Conservation (phyloP, 92 coral and sea anemone genomes). For the Phenganax stokvisi region DNA sequence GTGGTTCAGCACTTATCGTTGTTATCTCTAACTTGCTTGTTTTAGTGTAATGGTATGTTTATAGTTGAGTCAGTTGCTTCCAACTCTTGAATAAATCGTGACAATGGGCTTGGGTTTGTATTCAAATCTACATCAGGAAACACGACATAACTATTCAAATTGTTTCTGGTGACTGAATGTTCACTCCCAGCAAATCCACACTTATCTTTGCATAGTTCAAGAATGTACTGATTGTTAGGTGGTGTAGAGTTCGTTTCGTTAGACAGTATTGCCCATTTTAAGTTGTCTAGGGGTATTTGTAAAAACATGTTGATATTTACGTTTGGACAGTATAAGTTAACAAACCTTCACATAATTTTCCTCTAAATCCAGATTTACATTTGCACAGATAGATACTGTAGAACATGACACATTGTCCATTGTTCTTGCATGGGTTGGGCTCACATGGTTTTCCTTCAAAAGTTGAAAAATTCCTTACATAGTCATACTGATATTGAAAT, state of each 20-base stretch:
- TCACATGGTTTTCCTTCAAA: conserved; percentile 76
- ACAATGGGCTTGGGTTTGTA: not conserved
- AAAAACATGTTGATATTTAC: not conserved
- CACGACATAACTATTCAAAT: not conserved
- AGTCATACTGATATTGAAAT: not conserved
- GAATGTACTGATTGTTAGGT: not conserved
- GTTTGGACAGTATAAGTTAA: not conserved
- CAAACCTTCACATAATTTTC: conserved; percentile 82
- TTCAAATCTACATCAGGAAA: not conserved
- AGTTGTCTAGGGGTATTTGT: not conserved
- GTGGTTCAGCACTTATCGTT: not conserved
- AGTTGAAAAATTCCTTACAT: not conserved
- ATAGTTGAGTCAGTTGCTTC: not conserved
- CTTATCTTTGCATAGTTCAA: not conserved
- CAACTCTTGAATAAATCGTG: not conserved
- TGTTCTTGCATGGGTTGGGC: conserved; percentile 86
- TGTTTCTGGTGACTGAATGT: conserved; percentile 6
- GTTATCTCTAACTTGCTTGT: not conserved
- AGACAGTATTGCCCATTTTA: not conserved
- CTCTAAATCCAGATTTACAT: conserved; percentile 76
- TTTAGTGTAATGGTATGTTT: not conserved
- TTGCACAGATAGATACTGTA: conserved; percentile 93
- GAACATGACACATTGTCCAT: conserved; percentile 84
- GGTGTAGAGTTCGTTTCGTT: not conserved
- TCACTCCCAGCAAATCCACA: not conserved